phyloP scores from a whole-genome alignment of 2,113 vertebrate species.

The Pelvicachromis taeniatus region DNA sequence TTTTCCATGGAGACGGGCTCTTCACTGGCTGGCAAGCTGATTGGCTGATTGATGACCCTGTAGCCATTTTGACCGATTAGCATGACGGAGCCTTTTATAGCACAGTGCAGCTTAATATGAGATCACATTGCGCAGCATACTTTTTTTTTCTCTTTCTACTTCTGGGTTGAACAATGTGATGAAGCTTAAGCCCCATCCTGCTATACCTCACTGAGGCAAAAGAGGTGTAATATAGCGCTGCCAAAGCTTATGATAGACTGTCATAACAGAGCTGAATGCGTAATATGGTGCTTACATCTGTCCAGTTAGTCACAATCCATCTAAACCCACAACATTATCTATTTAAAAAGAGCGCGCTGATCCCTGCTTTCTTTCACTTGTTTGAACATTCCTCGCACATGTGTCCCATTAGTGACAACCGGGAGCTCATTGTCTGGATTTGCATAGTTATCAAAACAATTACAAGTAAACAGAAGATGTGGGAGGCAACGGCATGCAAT shows the following conservation, averaged over 20 bases:
- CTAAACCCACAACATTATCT: neutral
- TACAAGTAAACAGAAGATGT: neutral
- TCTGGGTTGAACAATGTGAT: neutral
- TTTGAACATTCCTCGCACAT: neutral
- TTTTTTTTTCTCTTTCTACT: neutral
- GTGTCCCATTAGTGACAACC: neutral
- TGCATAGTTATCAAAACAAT: neutral
- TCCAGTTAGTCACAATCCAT: constrained; percentile 1
- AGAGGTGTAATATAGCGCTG: neutral
- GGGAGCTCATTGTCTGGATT: neutral
- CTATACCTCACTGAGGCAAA: neutral
- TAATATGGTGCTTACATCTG: neutral
- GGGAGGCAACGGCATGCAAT: neutral
- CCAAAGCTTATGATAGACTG: neutral
- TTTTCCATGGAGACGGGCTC: constrained; percentile 49
- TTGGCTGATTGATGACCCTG: constrained; percentile 57
- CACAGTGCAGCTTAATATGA: constrained; percentile 6
- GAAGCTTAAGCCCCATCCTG: neutral
- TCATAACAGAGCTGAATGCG: neutral
- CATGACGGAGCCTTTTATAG: constrained; percentile 42
- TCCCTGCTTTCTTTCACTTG: neutral
- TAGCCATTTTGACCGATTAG: constrained; percentile 42
- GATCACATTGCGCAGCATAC: neutral
- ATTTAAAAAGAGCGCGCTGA: neutral
- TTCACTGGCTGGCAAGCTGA: constrained; percentile 21